Base-by-base conservation (phyloP, 2,113 vertebrate genomes). In the Parus major region DNA sequence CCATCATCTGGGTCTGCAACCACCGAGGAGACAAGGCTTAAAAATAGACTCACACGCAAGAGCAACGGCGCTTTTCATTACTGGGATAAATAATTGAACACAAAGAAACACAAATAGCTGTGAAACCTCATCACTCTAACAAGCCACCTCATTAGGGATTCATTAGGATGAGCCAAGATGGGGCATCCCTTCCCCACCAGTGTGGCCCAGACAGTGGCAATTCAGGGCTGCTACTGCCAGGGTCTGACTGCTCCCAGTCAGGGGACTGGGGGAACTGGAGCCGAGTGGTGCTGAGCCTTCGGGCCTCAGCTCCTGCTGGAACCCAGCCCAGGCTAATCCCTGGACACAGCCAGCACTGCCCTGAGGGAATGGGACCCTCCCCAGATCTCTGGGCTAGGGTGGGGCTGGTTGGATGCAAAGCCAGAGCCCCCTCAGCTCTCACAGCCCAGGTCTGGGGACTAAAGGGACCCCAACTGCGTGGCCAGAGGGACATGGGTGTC, bases 11-110 rank as follows among this genome's bases (percentile, higher is more conserved):
- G 52, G 63, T 73, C 75, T 95, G 86, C 83, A 92, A 68, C 71
- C 55, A 52, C 64, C 0, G 0, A 64, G 55, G 81, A 93, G 87
- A 92, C 71, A 23, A 73, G 64, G 69, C 60, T 83, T 90, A 96
- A 96, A 96, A 96, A 94, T 88, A 96, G 92, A 88, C n/a, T 47
- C 46, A 59, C 86, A 73, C 6, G 23, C 90, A 42, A 46, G 41
- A 91, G 83, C 71, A 9, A 24, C 0, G 0, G 71, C 20, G 19
- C 64, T 78, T 57, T 59, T 87, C 14, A 21, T 75, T 79, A 81
- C 36, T 36, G 56, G 68, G 53, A 83, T 96, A 90, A 92, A 95
- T 93, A 94, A 94, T 88, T 93, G 56, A 96, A 95, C 41, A 88
- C 79, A 71, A 77, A 52, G 92, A 63, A 76, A 94, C 88, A 94